A percentile compares a stretch with the other conserved stretches of the same genome.
Conservation (phyloP, 2,113 vertebrate genomes). For the Nanger granti region DNA sequence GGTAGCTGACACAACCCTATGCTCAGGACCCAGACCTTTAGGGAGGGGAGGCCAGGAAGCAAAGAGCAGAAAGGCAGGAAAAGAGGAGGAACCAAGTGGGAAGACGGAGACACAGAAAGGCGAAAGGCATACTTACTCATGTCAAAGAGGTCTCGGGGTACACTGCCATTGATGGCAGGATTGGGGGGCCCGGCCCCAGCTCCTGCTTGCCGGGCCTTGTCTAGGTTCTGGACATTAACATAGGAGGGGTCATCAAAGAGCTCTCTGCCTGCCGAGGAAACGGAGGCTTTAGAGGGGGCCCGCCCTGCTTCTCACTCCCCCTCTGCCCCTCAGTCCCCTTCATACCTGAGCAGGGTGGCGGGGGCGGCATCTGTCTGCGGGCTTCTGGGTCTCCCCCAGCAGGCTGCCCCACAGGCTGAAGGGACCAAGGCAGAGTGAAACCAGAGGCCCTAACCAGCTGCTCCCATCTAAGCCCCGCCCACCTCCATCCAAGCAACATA, state of each 20-base stretch:
- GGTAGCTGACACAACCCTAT: not conserved
- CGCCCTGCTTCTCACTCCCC: not conserved
- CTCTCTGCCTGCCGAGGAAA: slow-evolving; percentile 70
- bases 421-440: not conserved
- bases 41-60: not conserved
- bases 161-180: slow-evolving; percentile 83
- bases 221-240: slow-evolving; percentile 90
- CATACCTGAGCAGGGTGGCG: slow-evolving; percentile 70
- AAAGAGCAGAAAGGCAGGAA: not conserved
- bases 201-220: slow-evolving; percentile 83
- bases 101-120: not conserved
- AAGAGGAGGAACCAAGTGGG: accelerated
- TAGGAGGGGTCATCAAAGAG: slow-evolving; percentile 96
- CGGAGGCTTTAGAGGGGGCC: not conserved
- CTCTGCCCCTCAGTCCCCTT: not conserved
- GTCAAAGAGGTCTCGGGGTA: slow-evolving; percentile 92
- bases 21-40: slow-evolving; percentile 40
- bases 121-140: slow-evolving; percentile 86
- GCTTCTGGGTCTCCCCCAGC: slow-evolving; percentile 59
- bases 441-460: not conserved
- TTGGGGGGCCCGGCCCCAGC: not conserved
- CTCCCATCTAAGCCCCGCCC: not conserved
- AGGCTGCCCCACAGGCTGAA: slow-evolving; percentile 77
- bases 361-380: slow-evolving; percentile 71
- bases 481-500: slow-evolving; percentile 60